Evolutionary conservation across 2,113 vertebrate genomes (phyloP), one percentile per base, ranked within the genome.

Genomic region (Galemys pyrenaicus): DNA sequence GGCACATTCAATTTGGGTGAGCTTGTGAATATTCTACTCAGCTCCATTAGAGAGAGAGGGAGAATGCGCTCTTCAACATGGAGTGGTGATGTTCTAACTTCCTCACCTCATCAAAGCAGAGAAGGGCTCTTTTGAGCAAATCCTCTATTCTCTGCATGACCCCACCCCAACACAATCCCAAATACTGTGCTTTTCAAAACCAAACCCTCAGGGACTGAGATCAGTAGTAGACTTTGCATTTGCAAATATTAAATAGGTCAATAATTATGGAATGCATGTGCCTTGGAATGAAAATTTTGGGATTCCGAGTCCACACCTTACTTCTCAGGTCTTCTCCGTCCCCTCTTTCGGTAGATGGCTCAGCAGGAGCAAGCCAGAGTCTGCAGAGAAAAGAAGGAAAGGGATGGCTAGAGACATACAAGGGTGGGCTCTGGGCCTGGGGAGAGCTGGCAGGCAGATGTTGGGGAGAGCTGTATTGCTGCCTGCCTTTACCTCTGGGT

Each of bases 291-390:
- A 91, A 71, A 19, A 30, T 30, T 28, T 5, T 19, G 51, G 80
- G 54, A 32, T 94, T 91, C 32, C 8, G 70, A 70, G 56, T 56
- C 22, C 30, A 44, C 41, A 7, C 71, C 54, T 91, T 54, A 24
- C 56, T 71, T 89, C 17, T 95, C n/a, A 51, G 84, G 51, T 67
- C 90, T 78, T 87, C 37, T 92, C 24, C 67, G 39, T 88, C 83
- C 73, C 16, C 44, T 81, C 39, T 86, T 75, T 85, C 10, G 0
- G 20, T 67, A 24, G 65, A 39, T 70, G 64, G 24, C 67, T 92
- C 46, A 8, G 46, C 32, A 37, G 74, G 85, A 75, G 58, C 70
- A 46, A 93, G 65, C 46, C 44, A 44, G 7, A 54, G 30, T 73
- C 51, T 87, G n/a, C 44, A 87, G 84, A 82, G 80, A 49, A 74